These are phyloP conservation scores for Cyprinella venusta DNA, from an alignment of 2,797 vertebrate species.

Conservation along the genomic window DNA sequence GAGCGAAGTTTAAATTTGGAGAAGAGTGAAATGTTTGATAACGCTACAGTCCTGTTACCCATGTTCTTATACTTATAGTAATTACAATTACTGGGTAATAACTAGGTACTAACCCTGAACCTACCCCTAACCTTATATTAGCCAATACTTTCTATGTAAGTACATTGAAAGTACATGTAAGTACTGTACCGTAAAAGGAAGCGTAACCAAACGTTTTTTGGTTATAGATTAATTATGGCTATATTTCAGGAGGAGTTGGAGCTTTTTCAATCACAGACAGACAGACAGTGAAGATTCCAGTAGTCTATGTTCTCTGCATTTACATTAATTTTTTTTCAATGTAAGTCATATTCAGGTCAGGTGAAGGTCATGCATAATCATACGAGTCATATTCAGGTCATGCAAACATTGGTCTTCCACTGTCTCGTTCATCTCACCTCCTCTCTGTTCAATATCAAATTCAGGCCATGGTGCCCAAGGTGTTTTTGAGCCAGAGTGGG, in stretches of 20 bases:
- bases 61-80: no score
- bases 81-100: no score
- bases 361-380: background rate
- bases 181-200: no score
- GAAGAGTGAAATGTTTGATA: background rate
- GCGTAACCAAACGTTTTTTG: background rate
- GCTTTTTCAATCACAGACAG: background rate
- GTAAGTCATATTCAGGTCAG: background rate
- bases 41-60: no score
- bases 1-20: background rate
- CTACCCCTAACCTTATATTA: no score
- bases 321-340: background rate
- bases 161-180: no score
- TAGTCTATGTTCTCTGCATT: background rate
- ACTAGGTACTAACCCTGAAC: no score
- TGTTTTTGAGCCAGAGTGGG: slow-evolving; percentile 1
- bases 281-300: background rate
- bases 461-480: slow-evolving; percentile 25
- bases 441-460: slow-evolving; percentile 23
- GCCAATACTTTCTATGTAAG: no score
- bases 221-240: background rate
- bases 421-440: slow-evolving; percentile 20
- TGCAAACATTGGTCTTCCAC: background rate
- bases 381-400: slow-evolving; percentile 32
- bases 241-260: background rate